phyloP scores from a whole-genome alignment of 2,113 vertebrate genomes.

The Petrocephalus microphthalmus region DNA sequence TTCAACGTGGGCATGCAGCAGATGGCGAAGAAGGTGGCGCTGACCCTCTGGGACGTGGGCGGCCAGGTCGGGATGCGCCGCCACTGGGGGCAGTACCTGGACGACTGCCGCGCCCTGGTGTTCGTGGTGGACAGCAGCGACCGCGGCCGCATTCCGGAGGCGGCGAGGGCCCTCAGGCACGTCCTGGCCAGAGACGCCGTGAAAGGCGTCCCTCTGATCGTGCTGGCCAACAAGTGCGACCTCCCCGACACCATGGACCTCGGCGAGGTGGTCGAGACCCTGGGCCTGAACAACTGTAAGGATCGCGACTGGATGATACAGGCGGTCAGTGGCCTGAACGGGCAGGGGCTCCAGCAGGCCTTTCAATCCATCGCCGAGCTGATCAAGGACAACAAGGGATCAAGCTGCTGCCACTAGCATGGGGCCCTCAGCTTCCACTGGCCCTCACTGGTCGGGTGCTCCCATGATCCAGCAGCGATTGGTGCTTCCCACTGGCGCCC shows the following conservation, averaged over 20 bases:
- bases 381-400: constrained; percentile 44
- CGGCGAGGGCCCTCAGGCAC: constrained; percentile 52
- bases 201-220: constrained; percentile 65
- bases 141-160: constrained; percentile 56
- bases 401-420: neutral
- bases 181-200: constrained; percentile 60
- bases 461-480: neutral
- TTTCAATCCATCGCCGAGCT: constrained; percentile 59
- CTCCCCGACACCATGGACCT: constrained; percentile 55
- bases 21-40: constrained; percentile 53
- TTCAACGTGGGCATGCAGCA: constrained; percentile 76
- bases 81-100: constrained; percentile 75
- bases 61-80: constrained; percentile 70
- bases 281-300: constrained; percentile 40
- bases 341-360: constrained; percentile 67
- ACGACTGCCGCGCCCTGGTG: constrained; percentile 61
- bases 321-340: constrained; percentile 66
- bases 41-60: constrained; percentile 79
- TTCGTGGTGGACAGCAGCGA: constrained; percentile 78
- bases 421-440: neutral
- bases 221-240: constrained; percentile 87
- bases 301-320: constrained; percentile 65
- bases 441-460: neutral
- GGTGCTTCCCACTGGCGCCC: neutral
- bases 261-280: constrained; percentile 51